Conservation (phyloP, 2,113 vertebrate species). For the Calonectris borealis region DNA sequence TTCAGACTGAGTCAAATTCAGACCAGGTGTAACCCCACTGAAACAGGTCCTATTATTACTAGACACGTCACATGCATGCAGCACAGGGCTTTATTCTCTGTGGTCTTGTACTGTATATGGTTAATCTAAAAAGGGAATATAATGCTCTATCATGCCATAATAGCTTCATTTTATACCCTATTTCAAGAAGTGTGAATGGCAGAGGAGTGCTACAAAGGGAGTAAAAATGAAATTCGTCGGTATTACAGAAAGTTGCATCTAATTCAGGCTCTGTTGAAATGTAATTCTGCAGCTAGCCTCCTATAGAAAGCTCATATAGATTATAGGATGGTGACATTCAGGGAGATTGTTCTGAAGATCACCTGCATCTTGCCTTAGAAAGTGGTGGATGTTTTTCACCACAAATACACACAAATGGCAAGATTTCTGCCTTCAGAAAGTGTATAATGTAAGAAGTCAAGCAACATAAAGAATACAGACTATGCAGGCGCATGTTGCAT, state of each 20-base stretch:
- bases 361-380: neutral
- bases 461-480: neutral
- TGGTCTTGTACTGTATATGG: neutral
- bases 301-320: neutral
- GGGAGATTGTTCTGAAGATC: neutral
- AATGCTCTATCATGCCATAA: neutral
- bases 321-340: neutral
- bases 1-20: neutral
- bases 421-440: neutral
- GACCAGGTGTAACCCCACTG: neutral
- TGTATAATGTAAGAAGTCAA: neutral
- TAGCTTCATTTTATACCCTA: neutral
- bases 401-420: neutral
- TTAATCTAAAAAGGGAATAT: neutral
- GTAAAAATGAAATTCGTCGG: neutral
- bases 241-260: neutral
- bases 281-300: neutral
- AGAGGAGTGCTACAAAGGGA: neutral
- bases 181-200: slow-evolving; percentile 5
- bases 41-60: neutral
- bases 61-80: neutral
- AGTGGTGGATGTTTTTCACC: neutral
- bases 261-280: neutral
- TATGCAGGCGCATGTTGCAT: accelerated
- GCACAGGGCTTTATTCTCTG: neutral